Conservation (phyloP, 1,140 invertebrate genomes). For the Penaeus indicus region DNA sequence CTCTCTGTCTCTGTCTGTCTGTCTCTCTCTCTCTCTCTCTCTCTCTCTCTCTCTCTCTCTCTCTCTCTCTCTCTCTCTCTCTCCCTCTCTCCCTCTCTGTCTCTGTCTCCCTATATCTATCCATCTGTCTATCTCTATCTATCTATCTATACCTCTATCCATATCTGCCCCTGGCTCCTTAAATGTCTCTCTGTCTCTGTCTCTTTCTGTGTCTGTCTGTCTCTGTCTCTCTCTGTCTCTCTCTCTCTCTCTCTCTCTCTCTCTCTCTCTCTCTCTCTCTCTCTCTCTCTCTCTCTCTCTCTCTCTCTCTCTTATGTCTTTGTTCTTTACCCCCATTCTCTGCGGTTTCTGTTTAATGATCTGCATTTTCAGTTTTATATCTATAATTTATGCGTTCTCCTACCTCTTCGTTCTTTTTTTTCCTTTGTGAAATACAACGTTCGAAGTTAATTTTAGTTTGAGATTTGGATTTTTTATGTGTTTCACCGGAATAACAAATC, state of each 20-base stretch:
- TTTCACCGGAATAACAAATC: too few species aligned
- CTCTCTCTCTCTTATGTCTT: background rate
- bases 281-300: background rate
- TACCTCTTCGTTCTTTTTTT: background rate
- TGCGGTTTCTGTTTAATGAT: background rate
- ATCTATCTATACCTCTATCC: background rate
- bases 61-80: slow-evolving; percentile 26
- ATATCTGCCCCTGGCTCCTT: slow-evolving; percentile 18
- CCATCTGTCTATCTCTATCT: background rate
- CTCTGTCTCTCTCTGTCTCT: background rate
- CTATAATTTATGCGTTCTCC: background rate
- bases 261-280: background rate
- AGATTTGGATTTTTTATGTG: too few species aligned
- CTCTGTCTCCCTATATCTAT: background rate
- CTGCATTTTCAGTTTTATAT: background rate
- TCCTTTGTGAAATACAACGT: too few species aligned
- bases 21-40: background rate
- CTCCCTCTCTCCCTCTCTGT: slow-evolving; percentile 13
- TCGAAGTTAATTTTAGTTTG: background rate
- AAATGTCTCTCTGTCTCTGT: background rate
- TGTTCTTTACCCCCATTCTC: background rate
- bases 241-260: slow-evolving; percentile 22
- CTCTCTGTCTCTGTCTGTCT: background rate
- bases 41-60: background rate
- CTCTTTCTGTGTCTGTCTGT: background rate